Evolutionary conservation across 2,113 vertebrate species (phyloP).

Genomic region (Scopus umbretta): DNA sequence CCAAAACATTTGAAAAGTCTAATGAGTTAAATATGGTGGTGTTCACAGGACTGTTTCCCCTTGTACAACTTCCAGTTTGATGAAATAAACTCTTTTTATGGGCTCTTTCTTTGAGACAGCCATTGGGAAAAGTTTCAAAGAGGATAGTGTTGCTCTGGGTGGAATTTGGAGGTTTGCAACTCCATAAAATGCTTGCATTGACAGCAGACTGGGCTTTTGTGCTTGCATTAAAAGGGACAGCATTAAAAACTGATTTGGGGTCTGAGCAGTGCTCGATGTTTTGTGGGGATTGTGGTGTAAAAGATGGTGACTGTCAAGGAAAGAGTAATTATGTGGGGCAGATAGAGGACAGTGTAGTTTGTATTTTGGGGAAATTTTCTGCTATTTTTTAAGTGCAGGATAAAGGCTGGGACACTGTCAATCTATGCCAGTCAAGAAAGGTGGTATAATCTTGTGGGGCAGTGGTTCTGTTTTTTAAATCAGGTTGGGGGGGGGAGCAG

Average conservation of each 20-base stretch:
- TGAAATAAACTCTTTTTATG: neutral
- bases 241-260: neutral
- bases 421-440: neutral
- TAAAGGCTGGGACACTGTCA: neutral
- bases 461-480: neutral
- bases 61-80: neutral
- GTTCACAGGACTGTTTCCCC: neutral
- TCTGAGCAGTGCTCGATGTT: neutral
- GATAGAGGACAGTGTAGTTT: neutral
- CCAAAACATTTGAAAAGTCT: neutral
- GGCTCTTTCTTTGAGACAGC: neutral
- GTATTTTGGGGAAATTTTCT: neutral
- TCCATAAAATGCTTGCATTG: neutral
- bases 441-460: neutral
- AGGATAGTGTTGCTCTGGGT: neutral
- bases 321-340: neutral
- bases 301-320: neutral
- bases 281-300: neutral
- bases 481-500: no score
- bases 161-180: neutral
- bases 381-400: neutral
- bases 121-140: neutral
- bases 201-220: neutral
- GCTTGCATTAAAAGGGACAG: neutral
- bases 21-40: constrained; percentile 10